Conservation (phyloP, 2,113 vertebrate species). For the Clarias batrachus region DNA sequence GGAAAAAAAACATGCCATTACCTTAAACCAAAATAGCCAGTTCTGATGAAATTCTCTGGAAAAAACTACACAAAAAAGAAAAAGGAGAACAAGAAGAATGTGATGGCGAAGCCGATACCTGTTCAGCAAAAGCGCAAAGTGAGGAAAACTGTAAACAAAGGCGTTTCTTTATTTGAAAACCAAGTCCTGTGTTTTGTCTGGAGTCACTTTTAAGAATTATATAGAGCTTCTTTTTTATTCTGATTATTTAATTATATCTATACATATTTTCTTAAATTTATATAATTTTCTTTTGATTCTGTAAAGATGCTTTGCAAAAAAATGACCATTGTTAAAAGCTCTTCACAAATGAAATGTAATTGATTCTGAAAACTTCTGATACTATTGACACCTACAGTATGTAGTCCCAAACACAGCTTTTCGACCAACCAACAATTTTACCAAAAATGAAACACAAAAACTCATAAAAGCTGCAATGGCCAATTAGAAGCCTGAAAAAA, state of each 20-base stretch:
- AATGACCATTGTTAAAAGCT: too few species aligned
- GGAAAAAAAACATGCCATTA: background rate
- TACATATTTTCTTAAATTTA: too few species aligned
- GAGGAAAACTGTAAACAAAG: constrained; percentile 13
- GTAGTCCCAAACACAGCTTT: background rate
- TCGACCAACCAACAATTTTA: background rate
- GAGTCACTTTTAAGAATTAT: background rate
- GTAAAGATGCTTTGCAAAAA: too few species aligned
- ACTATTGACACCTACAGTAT: background rate
- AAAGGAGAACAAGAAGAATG: background rate
- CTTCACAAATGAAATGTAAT: too few species aligned
- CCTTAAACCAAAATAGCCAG: background rate
- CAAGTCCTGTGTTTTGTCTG: background rate
- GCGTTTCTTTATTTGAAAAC: constrained; percentile 18
- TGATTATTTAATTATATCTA: too few species aligned
- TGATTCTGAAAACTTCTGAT: background rate
- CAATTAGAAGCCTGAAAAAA: too few species aligned
- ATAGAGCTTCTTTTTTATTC: too few species aligned
- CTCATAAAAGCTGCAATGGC: background rate
- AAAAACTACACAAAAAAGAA: background rate
- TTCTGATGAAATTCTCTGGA: background rate
- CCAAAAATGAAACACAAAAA: background rate
- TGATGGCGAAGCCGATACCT: background rate
- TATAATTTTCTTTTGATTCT: too few species aligned
- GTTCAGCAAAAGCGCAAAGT: background rate